Conservation (phyloP, 92 coral and sea anemone species). For the Montipora capitata region DNA sequence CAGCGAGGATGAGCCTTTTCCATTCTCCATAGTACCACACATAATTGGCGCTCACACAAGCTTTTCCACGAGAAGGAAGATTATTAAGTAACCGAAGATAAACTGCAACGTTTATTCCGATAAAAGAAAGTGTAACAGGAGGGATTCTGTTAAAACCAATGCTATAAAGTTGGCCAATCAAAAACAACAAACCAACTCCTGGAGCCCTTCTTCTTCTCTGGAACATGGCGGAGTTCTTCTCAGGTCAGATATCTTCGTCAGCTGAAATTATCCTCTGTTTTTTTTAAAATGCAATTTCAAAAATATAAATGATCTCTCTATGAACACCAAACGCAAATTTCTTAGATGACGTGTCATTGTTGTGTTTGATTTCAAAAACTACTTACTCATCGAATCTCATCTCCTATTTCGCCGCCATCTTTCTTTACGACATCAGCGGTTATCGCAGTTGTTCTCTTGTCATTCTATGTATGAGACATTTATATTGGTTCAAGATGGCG, state of each 20-base stretch:
- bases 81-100: constrained; percentile 87
- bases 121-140: constrained; percentile 92
- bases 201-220: constrained; percentile 88
- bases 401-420: constrained; percentile 3
- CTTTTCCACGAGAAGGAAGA: constrained; percentile 86
- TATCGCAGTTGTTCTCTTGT: neutral
- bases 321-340: neutral
- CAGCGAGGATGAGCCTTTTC: constrained; percentile 85
- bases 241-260: neutral
- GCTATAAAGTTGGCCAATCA: constrained; percentile 86
- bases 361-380: constrained; percentile 20
- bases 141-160: constrained; percentile 94
- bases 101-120: constrained; percentile 89
- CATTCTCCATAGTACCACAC: constrained; percentile 97
- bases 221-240: constrained; percentile 53
- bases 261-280: neutral
- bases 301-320: neutral
- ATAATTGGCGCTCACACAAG: constrained; percentile 94
- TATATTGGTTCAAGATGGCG: constrained; percentile 81
- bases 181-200: constrained; percentile 87
- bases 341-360: constrained; percentile 40
- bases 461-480: neutral
- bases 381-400: constrained; percentile 22
- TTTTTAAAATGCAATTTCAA: neutral
- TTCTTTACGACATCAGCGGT: constrained; percentile 40